Conservation (phyloP, 2,888 invertebrate genomes). For the Rhagium mordax region DNA sequence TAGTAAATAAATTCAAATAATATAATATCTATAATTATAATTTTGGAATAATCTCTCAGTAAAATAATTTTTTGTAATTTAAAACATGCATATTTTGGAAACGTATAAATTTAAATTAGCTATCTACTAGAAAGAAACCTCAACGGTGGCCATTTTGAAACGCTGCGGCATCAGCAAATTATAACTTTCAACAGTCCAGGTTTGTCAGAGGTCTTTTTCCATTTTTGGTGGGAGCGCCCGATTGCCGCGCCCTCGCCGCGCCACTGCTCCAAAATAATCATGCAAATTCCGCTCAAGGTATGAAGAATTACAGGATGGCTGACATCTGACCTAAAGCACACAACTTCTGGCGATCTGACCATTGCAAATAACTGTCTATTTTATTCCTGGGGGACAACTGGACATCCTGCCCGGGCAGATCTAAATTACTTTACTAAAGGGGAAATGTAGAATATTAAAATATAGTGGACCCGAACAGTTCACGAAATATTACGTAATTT, state of each 20-base stretch:
- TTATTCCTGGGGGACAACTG: conserved; percentile 5
- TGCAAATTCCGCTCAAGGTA: conserved; percentile 21
- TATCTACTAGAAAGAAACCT: no score
- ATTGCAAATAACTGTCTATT: conserved; percentile 30
- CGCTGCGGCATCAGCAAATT: no score
- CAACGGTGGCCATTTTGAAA: no score
- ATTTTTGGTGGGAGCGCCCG: no score
- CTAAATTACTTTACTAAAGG: conserved; percentile 32
- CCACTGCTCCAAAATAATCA: conserved; percentile 2
- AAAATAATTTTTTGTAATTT: no score
- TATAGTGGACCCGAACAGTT: conserved; percentile 28
- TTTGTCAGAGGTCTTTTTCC: no score
- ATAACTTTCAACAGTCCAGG: no score
- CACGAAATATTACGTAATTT: conserved; percentile 38
- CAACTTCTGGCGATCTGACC: conserved; percentile 12
- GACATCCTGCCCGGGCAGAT: background rate
- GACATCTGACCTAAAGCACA: conserved; percentile 28
- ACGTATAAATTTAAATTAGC: no score
- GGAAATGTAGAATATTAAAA: conserved; percentile 36
- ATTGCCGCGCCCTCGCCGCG: background rate
- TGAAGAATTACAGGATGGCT: conserved; percentile 34
- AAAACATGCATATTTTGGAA: no score
- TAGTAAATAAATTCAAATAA: no score
- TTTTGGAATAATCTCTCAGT: no score
- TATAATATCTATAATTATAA: no score